These are phyloP conservation scores for Bradypodion ventrale DNA, from an alignment of 2,797 vertebrate genomes.

Conservation along the genomic window DNA sequence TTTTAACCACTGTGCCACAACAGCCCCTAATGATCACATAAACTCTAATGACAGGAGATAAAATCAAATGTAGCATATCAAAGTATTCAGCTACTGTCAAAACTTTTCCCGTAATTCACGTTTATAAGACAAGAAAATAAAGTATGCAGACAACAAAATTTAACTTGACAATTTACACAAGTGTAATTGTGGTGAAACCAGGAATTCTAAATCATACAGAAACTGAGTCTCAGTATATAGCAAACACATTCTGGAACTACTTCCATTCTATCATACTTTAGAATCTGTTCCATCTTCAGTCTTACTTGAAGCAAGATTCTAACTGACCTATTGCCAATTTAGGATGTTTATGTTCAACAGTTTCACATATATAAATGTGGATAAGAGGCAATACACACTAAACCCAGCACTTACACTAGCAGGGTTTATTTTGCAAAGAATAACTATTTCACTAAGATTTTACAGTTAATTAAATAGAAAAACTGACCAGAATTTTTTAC, in stretches of 20 bases:
- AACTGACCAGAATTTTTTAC: fast-evolving
- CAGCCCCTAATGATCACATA: neutral
- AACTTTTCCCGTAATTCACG: neutral
- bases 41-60: neutral
- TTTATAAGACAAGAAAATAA: neutral
- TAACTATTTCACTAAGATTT: neutral
- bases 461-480: neutral
- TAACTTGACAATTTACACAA: neutral
- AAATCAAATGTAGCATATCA: neutral
- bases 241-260: neutral
- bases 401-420: neutral
- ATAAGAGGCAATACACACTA: neutral
- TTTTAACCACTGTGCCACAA: neutral
- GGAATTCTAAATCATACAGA: neutral
- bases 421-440: neutral
- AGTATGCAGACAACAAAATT: neutral
- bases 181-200: neutral
- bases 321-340: neutral
- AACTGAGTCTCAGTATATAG: neutral
- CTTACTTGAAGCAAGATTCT: neutral
- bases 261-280: neutral
- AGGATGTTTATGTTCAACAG: neutral
- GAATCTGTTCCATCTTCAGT: neutral
- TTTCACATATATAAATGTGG: neutral
- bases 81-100: neutral